A percentile compares a stretch with the other conserved stretches of the same genome.
These are phyloP conservation scores for Penaeus japonicus DNA, from an alignment of 1,140 invertebrate species.

Conservation along the genomic window DNA sequence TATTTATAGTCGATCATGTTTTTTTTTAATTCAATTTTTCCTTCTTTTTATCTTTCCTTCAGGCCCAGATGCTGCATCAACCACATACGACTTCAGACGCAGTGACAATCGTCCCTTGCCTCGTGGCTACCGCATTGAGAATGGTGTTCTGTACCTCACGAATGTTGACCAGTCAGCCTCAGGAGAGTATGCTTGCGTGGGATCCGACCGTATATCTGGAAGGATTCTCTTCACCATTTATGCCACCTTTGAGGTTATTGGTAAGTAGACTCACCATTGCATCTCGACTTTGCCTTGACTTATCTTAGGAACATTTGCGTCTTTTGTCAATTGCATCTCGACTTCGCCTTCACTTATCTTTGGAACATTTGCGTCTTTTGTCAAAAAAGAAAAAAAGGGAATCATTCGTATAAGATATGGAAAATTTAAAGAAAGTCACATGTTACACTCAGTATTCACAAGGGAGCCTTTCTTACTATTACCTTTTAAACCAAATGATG, in stretches of 20 bases:
- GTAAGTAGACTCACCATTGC: constrained; percentile 65
- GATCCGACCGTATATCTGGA: constrained; percentile 65
- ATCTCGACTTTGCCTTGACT: not conserved
- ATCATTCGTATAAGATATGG: too few species aligned
- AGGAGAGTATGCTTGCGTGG: constrained; percentile 81
- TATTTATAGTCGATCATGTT: not conserved
- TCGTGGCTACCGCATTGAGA: constrained; percentile 67
- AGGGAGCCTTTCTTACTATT: too few species aligned
- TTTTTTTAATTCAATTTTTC: not conserved
- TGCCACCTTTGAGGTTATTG: constrained; percentile 69
- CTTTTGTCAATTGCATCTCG: not conserved
- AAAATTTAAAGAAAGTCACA: too few species aligned
- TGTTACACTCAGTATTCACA: too few species aligned
- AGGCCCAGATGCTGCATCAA: not conserved
- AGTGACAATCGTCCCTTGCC: constrained; percentile 72
- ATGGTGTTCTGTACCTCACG: constrained; percentile 72
- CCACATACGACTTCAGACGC: constrained; percentile 70
- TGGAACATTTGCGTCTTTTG: too few species aligned
- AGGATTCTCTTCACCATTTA: constrained; percentile 66
- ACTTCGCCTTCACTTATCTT: not conserved
- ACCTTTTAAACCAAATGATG: not conserved
- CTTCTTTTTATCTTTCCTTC: not conserved
- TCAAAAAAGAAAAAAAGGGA: too few species aligned
- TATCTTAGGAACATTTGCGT: not conserved
- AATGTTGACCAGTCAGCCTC: constrained; percentile 72